These are phyloP conservation scores for Philopedon plagiatum DNA, from an alignment of 2,888 invertebrate species.

Conservation along the genomic window DNA sequence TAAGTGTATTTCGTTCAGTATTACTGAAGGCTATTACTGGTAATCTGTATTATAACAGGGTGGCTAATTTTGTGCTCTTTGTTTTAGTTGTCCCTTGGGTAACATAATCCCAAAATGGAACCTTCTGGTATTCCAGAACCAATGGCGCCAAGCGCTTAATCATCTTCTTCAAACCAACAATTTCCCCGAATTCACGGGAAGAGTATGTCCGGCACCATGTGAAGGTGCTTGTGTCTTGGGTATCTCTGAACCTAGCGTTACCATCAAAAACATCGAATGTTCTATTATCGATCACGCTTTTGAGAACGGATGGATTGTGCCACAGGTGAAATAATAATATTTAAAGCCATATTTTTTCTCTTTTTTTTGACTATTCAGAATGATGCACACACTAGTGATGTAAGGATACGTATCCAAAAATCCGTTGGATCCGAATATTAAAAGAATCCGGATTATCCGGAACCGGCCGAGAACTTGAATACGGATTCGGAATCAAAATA, in stretches of 20 bases:
- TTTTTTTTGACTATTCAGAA: background rate
- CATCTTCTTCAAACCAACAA: constrained; percentile 98
- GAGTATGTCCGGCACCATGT: constrained; percentile 97
- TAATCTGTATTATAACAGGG: no score
- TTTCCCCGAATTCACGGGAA: constrained; percentile 82
- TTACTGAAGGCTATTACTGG: no score
- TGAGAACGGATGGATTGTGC: constrained; percentile 86
- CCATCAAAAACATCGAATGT: constrained; percentile 99
- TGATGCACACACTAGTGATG: no score
- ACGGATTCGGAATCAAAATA: no score
- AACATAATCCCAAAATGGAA: constrained; percentile 99
- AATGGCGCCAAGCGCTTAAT: constrained; percentile 94
- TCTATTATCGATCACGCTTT: constrained; percentile 99
- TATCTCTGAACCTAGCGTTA: constrained; percentile 96
- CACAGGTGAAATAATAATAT: constrained; percentile 50
- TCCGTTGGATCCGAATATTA: no score
- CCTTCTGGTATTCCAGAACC: constrained; percentile 92
- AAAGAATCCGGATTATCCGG: no score
- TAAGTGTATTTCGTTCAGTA: no score
- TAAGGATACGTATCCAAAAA: no score
- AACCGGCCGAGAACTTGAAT: no score
- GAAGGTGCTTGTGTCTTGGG: constrained; percentile 94
- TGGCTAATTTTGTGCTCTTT: background rate
- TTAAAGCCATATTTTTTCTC: background rate
- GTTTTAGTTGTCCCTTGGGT: constrained; percentile 85